Base-by-base conservation (phyloP, 2,113 vertebrate species). In the Trichechus manatus region DNA sequence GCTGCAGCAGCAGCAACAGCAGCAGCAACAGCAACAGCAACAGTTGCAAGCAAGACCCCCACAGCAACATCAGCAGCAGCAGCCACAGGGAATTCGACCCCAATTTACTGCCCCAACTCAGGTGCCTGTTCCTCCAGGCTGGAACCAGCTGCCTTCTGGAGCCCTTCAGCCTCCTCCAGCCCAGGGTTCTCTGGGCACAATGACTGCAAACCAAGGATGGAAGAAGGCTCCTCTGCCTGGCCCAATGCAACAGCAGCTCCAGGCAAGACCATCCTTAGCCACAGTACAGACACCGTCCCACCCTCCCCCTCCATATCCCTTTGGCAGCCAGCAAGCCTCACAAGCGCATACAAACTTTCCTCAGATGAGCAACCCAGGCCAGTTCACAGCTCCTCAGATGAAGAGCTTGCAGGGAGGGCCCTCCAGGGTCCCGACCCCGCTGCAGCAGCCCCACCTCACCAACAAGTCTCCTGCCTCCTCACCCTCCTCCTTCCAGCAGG, bases 401-500 rank as follows among this genome's bases (percentile, higher is more conserved):
- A 99, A 99, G 98, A 99, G 97, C 93, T 99, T 99, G 96, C 99
- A 99, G 97, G 99, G 99, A 97, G 99, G 98, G 63, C 99, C 99
- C 95, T 99, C 98, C 10, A 98, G 99, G 96, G 99, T 99, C 98
- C 99, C 99, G 36, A 99, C 99, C 0, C 99, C 99, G 94, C 98
- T 99, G 93, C 99, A 99, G 0, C 99, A 99, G 95, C 98, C 99
- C 96, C 99, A 99, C 98, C 99, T 99, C 72, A 99, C 99, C 97
- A 99, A 99, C 98, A 99, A 99, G 98, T 99, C 99, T 97, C 99
- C 99, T 97, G 99, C 99, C 87, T 99, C 99, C 36, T 99, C 99
- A 81, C 99, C 99, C n/a, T 99, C 99, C 97, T 99, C 99, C 97
- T 99, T 99, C 98, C 99, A 99, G 98, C 99, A 99, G 98, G 99